These are phyloP conservation scores for Pollenia angustigena DNA, from an alignment of 2,888 invertebrate species.

Conservation along the genomic window DNA sequence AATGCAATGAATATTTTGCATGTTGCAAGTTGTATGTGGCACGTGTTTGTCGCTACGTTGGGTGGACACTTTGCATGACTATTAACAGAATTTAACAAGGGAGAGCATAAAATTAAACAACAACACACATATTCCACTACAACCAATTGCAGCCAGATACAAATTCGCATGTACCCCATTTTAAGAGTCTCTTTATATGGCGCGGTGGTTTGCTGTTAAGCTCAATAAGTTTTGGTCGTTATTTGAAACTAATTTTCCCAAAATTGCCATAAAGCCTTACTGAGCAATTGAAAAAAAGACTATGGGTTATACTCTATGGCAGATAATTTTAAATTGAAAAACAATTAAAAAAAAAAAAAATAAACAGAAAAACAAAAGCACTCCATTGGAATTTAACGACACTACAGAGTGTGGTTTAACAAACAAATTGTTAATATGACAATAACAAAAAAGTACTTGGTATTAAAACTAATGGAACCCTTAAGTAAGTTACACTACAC, in stretches of 20 bases:
- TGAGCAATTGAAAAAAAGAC: neutral
- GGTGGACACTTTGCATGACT: neutral
- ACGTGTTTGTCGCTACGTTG: neutral
- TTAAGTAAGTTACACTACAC: no score
- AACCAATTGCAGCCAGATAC: neutral
- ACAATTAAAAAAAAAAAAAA: conserved; percentile 31
- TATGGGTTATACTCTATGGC: neutral
- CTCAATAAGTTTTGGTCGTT: conserved; percentile 58
- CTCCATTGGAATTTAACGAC: conserved; percentile 37
- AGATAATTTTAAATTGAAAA: conserved; percentile 52
- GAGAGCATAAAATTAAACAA: neutral
- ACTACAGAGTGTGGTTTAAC: conserved; percentile 34
- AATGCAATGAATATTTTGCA: neutral
- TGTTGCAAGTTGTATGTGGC: neutral
- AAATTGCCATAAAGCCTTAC: conserved; percentile 52
- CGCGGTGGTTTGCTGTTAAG: conserved; percentile 9
- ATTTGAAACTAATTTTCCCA: conserved; percentile 64
- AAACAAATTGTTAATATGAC: conserved; percentile 31
- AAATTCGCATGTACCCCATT: neutral
- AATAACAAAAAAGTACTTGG: no score
- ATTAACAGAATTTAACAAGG: neutral
- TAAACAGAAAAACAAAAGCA: neutral
- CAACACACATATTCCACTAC: neutral
- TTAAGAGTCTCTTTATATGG: conserved; percentile 9
- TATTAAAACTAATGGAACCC: no score